These are phyloP conservation scores for Ochropleura leucogaster DNA, from an alignment of 2,888 invertebrate genomes.

Conservation along the genomic window DNA sequence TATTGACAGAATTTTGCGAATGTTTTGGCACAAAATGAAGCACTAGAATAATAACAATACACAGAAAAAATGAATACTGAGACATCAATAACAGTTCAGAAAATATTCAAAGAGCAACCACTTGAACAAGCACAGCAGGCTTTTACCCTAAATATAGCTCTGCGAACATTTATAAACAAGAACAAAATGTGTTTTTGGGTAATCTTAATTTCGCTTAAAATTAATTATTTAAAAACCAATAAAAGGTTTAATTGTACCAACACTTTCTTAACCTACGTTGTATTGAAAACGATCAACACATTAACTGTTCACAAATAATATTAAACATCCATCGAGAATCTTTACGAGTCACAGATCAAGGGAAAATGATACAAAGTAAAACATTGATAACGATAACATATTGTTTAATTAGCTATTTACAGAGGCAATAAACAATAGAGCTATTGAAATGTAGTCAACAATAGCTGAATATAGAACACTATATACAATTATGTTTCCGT, in stretches of 20 bases:
- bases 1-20: background rate
- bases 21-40: slow-evolving; percentile 3
- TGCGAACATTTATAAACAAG: slow-evolving; percentile 7
- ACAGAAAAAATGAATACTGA: background rate
- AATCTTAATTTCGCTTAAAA: background rate
- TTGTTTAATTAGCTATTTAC: slow-evolving; percentile 32
- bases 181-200: slow-evolving; percentile 7
- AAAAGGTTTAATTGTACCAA: background rate
- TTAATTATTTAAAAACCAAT: background rate
- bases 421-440: slow-evolving; percentile 26
- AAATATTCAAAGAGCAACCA: slow-evolving; percentile 32
- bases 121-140: slow-evolving; percentile 41
- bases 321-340: slow-evolving; percentile 28
- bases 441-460: slow-evolving; percentile 33
- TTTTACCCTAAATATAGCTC: slow-evolving; percentile 32
- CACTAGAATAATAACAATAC: background rate
- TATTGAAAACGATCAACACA: slow-evolving; percentile 28
- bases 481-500: slow-evolving; percentile 52
- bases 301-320: slow-evolving; percentile 15
- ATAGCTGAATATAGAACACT: slow-evolving; percentile 27
- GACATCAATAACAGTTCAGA: slow-evolving; percentile 2
- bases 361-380: slow-evolving; percentile 22
- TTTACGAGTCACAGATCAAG: slow-evolving; percentile 48
- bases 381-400: slow-evolving; percentile 21
- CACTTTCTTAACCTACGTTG: slow-evolving; percentile 10